Base-by-base conservation (phyloP, 2,888 invertebrate species). In the Ctena decussata region DNA sequence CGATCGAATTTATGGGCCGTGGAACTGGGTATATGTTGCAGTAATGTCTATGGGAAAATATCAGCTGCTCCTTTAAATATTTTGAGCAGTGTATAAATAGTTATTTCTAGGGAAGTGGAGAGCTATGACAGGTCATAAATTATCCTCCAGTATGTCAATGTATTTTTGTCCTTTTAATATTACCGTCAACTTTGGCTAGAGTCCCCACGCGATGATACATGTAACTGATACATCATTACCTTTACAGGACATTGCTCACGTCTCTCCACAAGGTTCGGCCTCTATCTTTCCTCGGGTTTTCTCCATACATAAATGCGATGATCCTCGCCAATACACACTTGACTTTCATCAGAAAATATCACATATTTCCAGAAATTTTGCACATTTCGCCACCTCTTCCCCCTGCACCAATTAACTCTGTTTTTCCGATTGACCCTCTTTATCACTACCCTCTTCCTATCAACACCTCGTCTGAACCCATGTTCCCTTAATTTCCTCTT, bases 151-250 rank as follows among this genome's bases (percentile, higher is more conserved):
- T 12, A 65, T 65, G 32, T 65, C 18, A 35, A 18, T 65, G 21
- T 65, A 65, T 32, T 65, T 65, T 21, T 65, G 21, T 35, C 35
- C 32, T 15, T n/a, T 65, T 11, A 65, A 65, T 65, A 21, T 65
- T 79, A 18, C 79, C 72, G 37, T 72, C 73, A 39, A 57, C 72
- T 71, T n/a, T 35, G 15, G 79, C 53, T 18, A 78, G 21, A 24
- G 78, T 78, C 57, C 78, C 78, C 32, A 78, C 35, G 15, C 72
- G 57, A 39, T 37, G 60, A 72, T 60, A 79, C 2, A 79, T 21
- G 6, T 12, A 65, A 5, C 32, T n/a, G 11, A 15, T 35, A 57
- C n/a, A 70, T 21, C 49, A 70, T 78, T 70, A 78, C 21, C 8
- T 41, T 41, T 15, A 41, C 41, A 11, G 6, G 41, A 15, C 15